A percentile compares a stretch with the other conserved stretches of the same genome.
Conservation (phyloP, 2,888 invertebrate species). For the Serrognathus titanus region DNA sequence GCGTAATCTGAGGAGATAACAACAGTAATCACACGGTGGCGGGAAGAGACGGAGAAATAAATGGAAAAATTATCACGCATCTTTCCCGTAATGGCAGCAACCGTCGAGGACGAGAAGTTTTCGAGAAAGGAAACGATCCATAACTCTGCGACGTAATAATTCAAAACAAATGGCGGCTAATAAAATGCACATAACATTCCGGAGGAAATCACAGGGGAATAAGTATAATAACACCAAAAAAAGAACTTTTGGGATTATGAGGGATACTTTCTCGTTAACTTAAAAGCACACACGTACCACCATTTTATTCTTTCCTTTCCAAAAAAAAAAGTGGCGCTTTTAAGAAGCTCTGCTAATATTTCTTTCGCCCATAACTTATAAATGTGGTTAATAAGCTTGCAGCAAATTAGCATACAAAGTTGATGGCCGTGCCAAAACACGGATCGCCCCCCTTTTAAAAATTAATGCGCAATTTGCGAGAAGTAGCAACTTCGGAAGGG, state of each 20-base stretch:
- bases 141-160: slow-evolving; percentile 19
- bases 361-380: background rate
- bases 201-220: too few relatives aligned
- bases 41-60: slow-evolving; percentile 12
- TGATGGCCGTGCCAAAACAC: slow-evolving; percentile 6
- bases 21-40: background rate
- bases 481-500: background rate
- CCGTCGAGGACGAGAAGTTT: slow-evolving; percentile 10
- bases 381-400: slow-evolving; percentile 16
- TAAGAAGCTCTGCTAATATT: too few relatives aligned
- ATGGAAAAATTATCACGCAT: slow-evolving; percentile 20
- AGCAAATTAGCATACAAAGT: slow-evolving; percentile 13
- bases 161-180: slow-evolving; percentile 21
- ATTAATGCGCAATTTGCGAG: background rate
- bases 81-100: slow-evolving; percentile 13
- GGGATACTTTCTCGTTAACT: too few relatives aligned
- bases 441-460: background rate
- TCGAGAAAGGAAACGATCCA: slow-evolving; percentile 15
- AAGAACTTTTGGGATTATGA: too few relatives aligned
- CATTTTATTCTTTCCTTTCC: too few relatives aligned
- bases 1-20: too few relatives aligned
- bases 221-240: too few relatives aligned
- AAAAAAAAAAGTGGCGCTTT: too few relatives aligned
- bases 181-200: slow-evolving; percentile 19
- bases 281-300: too few relatives aligned